Base-by-base conservation (phyloP, 2,113 vertebrate species). In the Lamprotornis superbus region DNA sequence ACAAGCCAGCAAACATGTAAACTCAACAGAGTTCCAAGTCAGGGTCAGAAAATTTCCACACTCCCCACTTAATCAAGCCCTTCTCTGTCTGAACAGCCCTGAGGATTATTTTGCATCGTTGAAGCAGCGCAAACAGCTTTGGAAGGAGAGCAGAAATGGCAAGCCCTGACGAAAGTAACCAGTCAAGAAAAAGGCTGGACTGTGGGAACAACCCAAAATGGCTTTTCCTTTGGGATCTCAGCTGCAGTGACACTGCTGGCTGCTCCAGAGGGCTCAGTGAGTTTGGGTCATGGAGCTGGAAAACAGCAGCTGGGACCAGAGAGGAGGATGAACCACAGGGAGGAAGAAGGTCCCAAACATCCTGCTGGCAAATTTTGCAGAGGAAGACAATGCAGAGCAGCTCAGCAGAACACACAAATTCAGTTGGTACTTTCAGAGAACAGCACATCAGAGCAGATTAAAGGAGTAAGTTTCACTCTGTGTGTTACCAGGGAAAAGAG, bases 171-270 rank as follows among this genome's bases (percentile, higher is more conserved):
- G n/a, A 69, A 84, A 81, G 30, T 1, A 71, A 64, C 19, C 2
- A 0, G 42, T 56, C 35, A 64, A 46, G 64, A 28, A 40, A 64
- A 52, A 56, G 60, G 20, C 57, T 76, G 56, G 73, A 33, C 53
- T 64, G 69, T 84, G 89, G 65, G 81, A 96, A 92, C 13, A 75
- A 22, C 30, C 27, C 28, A n/a, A 71, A 91, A 64, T 13, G 27
- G 10, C 18, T 76, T 87, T 92, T 68, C 83, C 91, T 89, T 56
- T 84, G 89, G 89, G 83, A 96, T 39, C 42, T 71, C 53, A 78
- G 60, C n/a, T 89, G 55, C 88, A 55, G 50, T 8, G 67, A 21
- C 75, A 39, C 3, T 80, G 55, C 67, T 57, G 83, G 15, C 68
- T 81, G 39, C 33, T n/a, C 68, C 42, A 49, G 22, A 70, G 23